Percentiles rank a stretch among this genome's conserved stretches.
phyloP scores from a whole-genome alignment of 1,140 invertebrate species.

The Agraylea sexmaculata region DNA sequence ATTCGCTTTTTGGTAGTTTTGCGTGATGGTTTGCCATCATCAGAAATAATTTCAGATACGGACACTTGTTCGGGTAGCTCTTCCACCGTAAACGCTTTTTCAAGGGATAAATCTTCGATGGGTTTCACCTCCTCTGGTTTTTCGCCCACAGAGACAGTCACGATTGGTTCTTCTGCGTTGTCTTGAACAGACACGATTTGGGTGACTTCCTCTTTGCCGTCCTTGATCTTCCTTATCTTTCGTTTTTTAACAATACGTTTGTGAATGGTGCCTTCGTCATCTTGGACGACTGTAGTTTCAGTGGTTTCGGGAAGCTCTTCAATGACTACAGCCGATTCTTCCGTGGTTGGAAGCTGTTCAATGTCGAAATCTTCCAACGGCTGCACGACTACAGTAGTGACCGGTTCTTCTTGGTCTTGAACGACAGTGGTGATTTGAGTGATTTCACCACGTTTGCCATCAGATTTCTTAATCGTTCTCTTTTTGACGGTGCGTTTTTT shows the following conservation, averaged over 20 bases:
- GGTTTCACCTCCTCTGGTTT: conserved; percentile 9
- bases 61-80: conserved; percentile 22
- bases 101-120: conserved; percentile 6
- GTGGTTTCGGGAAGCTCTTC: conserved; percentile 17
- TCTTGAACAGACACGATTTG: conserved; percentile 27
- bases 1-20: conserved; percentile 24
- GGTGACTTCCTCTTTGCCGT: conserved; percentile 26
- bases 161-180: conserved; percentile 14
- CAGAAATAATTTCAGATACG: conserved; percentile 17
- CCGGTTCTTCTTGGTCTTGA: conserved; percentile 25
- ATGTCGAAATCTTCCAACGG: too few relatives aligned
- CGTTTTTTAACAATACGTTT: conserved; percentile 25
- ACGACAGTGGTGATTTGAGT: conserved; percentile 27
- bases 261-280: conserved; percentile 21
- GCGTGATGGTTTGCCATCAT: conserved; percentile 23
- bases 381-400: conserved; percentile 23
- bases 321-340: conserved; percentile 20
- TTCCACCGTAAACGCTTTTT: conserved; percentile 6
- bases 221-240: conserved; percentile 27
- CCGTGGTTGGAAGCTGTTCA: too few relatives aligned
- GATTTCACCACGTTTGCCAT: conserved; percentile 23
- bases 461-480: conserved; percentile 24
- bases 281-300: conserved; percentile 8
- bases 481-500: conserved; percentile 25
- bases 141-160: conserved; percentile 14